A percentile compares a stretch with the other conserved stretches of the same genome.
phyloP scores from a whole-genome alignment of 92 coral and sea anemone species.

The Parazoanthus atlanticus region DNA sequence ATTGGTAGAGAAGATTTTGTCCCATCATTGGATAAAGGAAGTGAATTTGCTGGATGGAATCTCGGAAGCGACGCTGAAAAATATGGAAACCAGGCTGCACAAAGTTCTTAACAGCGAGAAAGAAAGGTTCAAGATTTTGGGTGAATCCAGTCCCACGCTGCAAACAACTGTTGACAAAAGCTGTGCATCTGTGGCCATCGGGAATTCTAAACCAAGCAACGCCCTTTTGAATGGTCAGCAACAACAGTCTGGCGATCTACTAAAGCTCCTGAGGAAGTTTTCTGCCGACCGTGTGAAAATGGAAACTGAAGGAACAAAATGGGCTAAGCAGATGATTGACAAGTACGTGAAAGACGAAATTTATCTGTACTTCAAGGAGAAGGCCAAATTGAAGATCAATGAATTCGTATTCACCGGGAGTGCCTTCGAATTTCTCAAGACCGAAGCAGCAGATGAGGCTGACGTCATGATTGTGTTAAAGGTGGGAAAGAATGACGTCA shows the following conservation, averaged over 20 bases:
- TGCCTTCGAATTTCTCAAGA: constrained; percentile 75
- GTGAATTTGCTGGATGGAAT: constrained; percentile 62
- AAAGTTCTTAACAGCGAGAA: constrained; percentile 59
- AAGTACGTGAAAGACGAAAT: constrained; percentile 57
- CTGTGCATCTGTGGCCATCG: background rate
- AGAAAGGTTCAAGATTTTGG: constrained; percentile 61
- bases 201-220: background rate
- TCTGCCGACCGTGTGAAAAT: constrained; percentile 71
- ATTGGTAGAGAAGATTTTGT: constrained; percentile 43
- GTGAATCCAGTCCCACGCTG: constrained; percentile 44
- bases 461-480: constrained; percentile 80
- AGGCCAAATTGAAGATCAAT: constrained; percentile 55
- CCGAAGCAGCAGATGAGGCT: constrained; percentile 88
- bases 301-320: constrained; percentile 52
- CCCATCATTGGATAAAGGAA: constrained; percentile 72
- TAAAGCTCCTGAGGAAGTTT: constrained; percentile 51
- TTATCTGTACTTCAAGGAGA: constrained; percentile 31
- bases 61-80: constrained; percentile 48
- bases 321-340: constrained; percentile 60
- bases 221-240: background rate
- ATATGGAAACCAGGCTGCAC: constrained; percentile 67
- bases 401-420: constrained; percentile 81
- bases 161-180: constrained; percentile 65
- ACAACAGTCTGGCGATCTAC: background rate
- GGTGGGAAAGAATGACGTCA: constrained; percentile 36